Conservation (phyloP, 2,888 invertebrate species). For the Gymnosoma rotundatum region DNA sequence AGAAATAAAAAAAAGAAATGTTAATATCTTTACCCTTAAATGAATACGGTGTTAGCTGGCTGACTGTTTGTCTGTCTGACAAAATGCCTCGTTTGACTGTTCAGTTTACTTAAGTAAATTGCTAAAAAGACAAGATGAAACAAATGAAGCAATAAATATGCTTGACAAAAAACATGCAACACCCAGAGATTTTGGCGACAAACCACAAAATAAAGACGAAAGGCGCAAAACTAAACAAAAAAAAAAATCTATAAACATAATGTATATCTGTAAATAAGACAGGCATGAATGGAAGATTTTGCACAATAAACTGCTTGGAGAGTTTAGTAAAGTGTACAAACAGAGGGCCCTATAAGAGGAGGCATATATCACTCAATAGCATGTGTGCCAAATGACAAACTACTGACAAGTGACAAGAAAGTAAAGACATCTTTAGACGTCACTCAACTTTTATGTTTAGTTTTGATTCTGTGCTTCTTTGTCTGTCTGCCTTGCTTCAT, state of each 20-base stretch:
- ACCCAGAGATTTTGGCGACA: constrained; percentile 68
- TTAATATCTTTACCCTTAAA: constrained; percentile 59
- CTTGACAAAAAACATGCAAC: constrained; percentile 79
- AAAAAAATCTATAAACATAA: neutral
- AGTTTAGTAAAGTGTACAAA: constrained; percentile 51
- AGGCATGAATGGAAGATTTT: constrained; percentile 62
- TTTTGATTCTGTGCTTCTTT: neutral
- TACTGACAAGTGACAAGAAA: constrained; percentile 81
- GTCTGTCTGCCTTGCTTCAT: constrained; percentile 25
- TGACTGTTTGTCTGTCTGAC: constrained; percentile 25
- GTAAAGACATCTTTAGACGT: constrained; percentile 71
- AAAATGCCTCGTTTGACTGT: constrained; percentile 36
- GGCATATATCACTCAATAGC: constrained; percentile 80
- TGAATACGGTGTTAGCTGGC: constrained; percentile 36
- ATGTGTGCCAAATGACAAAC: constrained; percentile 80
- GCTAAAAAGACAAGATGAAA: constrained; percentile 69
- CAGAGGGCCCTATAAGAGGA: constrained; percentile 71
- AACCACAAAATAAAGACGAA: constrained; percentile 62
- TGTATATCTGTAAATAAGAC: neutral
- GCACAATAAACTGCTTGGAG: constrained; percentile 57
- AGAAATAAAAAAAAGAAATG: constrained; percentile 2
- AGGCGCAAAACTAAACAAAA: neutral
- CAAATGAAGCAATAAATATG: constrained; percentile 81
- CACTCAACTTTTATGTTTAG: constrained; percentile 50
- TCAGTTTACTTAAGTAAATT: constrained; percentile 40